Evolutionary conservation across 1,140 invertebrate genomes (phyloP), one percentile per base, ranked within the genome.

Genomic region (Drusus annulatus): DNA sequence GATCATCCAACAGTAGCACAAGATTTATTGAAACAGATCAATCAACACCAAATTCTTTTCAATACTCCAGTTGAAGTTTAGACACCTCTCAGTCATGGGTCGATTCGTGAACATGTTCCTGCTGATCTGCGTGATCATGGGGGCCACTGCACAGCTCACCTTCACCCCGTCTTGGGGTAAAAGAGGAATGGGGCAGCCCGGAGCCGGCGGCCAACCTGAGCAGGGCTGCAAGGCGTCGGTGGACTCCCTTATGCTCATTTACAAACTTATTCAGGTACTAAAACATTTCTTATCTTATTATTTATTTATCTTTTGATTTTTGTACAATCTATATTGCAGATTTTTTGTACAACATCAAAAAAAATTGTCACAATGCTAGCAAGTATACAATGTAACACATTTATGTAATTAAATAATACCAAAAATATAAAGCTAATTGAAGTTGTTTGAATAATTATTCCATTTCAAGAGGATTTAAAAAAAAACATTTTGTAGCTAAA

Each of bases 131-230:
- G 21, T 76, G 16, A 13, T 81, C 28, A 68, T 17, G 5, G 52
- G n/a, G 21, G 28, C 23, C 16, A 54, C 23, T n/a, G 81, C 73
- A 1, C 79, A 87, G 85, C 51, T 88, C 56, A 88, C 87, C 36
- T 88, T 87, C 81, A 87, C 87, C 2, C 86, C 87, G 21, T 85
- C 85, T 21, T 88, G 87, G 87, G 87, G 87, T 31, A 88, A 88
- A 69, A 82, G 87, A 5, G 45, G 54, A 8, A 17, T 76, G 3
- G 52, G 54, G 13, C 50, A 28, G 25, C 8, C 51, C 6, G 77
- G 65, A 16, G 8, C 52, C 13, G 77, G 65, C 6, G 60, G 17
- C 19, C 36, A 45, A 13, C 25, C 54, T 52, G 74, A 80, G 3
- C 58, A 65, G 23, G 68, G 36, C 51, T 82, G 81, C 52, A 74